These are phyloP conservation scores for Ciconia stormi DNA, from an alignment of 2,113 vertebrate genomes.

Conservation along the genomic window DNA sequence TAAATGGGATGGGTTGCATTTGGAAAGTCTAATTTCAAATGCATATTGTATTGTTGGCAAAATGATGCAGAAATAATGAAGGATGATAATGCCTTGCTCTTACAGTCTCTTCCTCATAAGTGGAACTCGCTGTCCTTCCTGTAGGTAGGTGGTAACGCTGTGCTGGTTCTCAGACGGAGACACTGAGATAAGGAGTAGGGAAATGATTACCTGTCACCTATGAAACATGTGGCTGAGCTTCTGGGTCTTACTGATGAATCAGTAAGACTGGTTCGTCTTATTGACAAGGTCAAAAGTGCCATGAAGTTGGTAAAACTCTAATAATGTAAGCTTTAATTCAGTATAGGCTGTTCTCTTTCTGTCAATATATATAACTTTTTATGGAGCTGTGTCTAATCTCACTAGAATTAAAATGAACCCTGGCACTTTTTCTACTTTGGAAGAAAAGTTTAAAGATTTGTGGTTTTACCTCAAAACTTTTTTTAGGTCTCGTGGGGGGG, in stretches of 20 bases:
- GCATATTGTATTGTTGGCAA: neutral
- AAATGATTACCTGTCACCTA: neutral
- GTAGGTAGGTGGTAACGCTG: neutral
- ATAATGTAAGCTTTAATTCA: neutral
- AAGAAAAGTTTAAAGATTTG: neutral
- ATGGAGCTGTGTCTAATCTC: neutral
- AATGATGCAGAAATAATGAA: neutral
- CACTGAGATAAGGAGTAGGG: neutral
- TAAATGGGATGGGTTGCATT: neutral
- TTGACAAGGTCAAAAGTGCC: neutral
- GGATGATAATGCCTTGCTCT: neutral
- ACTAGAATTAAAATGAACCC: neutral
- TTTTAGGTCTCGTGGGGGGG: neutral
- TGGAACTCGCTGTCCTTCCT: fast-evolving
- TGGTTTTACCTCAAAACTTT: neutral
- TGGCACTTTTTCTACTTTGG: neutral
- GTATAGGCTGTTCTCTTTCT: neutral
- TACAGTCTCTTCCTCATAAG: neutral
- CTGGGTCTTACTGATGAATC: neutral
- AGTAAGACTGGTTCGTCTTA: neutral
- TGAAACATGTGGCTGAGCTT: neutral
- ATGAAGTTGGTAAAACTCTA: neutral
- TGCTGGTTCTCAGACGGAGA: neutral
- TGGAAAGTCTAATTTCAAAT: neutral
- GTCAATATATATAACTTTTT: neutral